Evolutionary conservation across 2,888 invertebrate species (phyloP).

Genomic region (Noctua janthe): DNA sequence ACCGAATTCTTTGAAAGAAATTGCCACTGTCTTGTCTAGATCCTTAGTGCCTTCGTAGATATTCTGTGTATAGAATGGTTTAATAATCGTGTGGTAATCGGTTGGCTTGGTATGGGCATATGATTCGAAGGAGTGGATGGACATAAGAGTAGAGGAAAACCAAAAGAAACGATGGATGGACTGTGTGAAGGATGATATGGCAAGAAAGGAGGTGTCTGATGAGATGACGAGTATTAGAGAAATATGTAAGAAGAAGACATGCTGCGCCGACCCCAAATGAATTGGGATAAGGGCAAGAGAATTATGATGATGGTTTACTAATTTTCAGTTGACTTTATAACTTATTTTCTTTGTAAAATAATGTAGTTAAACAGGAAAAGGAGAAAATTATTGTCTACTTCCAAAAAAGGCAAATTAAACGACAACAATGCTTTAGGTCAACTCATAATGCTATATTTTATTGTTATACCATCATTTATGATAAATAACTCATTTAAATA

Average conservation of each 20-base stretch:
- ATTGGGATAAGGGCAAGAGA: too few species aligned
- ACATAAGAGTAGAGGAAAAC: too few species aligned
- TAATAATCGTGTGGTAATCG: too few species aligned
- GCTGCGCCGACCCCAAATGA: too few species aligned
- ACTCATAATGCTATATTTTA: constrained; percentile 31
- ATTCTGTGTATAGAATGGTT: neutral
- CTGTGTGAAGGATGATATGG: too few species aligned
- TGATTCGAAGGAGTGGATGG: too few species aligned
- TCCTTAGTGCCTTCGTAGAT: too few species aligned
- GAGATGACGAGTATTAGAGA: too few species aligned
- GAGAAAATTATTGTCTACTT: neutral
- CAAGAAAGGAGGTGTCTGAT: too few species aligned
- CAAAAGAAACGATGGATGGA: too few species aligned
- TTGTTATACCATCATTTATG: constrained; percentile 46
- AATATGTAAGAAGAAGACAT: too few species aligned
- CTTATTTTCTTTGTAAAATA: neutral
- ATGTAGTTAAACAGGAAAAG: neutral
- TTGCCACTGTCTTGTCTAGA: neutral
- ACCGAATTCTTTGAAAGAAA: neutral
- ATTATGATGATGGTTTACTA: neutral
- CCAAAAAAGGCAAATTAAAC: constrained; percentile 10
- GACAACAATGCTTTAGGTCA: constrained; percentile 2
- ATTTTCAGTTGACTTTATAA: neutral
- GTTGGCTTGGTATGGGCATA: too few species aligned
- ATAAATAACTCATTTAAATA: constrained; percentile 36